Evolutionary conservation across 2,888 invertebrate species (phyloP), one percentile per base, ranked within the genome.

Genomic region (Diarsia mendica): DNA sequence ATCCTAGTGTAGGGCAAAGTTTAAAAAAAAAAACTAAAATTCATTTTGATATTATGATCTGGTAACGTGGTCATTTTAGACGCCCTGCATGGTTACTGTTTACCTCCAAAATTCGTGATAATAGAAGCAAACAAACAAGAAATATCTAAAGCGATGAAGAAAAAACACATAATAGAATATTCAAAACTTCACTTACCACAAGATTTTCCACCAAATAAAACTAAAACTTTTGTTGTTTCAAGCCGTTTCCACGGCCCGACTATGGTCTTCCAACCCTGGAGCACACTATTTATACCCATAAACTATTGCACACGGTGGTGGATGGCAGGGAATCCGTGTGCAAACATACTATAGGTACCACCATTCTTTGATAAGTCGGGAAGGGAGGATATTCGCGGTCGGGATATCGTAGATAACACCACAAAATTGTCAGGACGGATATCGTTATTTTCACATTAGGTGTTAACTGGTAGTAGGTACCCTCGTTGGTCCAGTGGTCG

Each of bases 221-320:
- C 20, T 15, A 51, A n/a, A 15, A 53, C 4, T 28, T 48, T 58
- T 72, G 39, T 79, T 71, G 61, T 84, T 80, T 77, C 79, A 89
- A 91, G 92, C 93, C 93, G 93, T 91, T 53, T 67, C 73, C 90
- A 92, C 93, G 92, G 91, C 93, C 87, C 88, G 87, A 90, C 83
- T 91, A 88, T 90, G 85, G 53, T n/a, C 15, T 15, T 39, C 11
- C 9, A 72, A 9, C 33, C 48, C 23, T 51, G 5, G 33, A 15
- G n/a, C 55, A 5, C 15, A 60, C 44, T 75, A 70, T 91, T 85
- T 92, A 91, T 89, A 89, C 73, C n/a, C 64, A 9, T 15, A 3
- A 8, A 0, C 1, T 0, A 6, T 39, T 86, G 84, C 88, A 85
- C 89, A 85, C 89, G 88, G 2, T 1, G 23, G 23, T 6, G 6